Evolutionary conservation across 2,888 invertebrate species (phyloP).

Genomic region (Lepidonotus clava): DNA sequence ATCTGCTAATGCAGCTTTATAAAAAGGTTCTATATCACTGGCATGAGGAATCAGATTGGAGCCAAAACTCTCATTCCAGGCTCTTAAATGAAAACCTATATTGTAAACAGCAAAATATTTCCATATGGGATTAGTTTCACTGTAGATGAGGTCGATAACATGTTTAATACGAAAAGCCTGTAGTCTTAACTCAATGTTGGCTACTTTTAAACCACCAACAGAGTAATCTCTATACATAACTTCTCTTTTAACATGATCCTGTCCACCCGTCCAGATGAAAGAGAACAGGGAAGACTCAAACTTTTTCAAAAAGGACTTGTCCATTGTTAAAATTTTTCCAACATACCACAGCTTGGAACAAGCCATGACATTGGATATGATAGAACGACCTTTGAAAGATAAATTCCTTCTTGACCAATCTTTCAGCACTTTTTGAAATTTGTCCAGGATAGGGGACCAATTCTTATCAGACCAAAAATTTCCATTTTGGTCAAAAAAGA

Average conservation of each 20-base stretch:
- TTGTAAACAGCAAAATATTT: not conserved
- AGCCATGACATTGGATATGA: not conserved
- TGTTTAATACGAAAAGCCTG: not conserved
- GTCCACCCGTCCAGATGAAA: not conserved
- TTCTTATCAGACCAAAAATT: not conserved
- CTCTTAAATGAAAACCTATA: not conserved
- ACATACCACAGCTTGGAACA: slow-evolving; percentile 17
- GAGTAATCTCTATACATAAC: not conserved
- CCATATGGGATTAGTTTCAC: not conserved
- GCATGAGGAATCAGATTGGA: not conserved
- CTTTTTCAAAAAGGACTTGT: not conserved
- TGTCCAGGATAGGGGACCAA: not conserved
- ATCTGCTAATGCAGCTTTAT: not conserved
- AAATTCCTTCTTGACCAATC: not conserved
- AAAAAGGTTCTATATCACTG: not conserved
- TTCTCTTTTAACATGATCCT: not conserved
- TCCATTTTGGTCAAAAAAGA: not conserved
- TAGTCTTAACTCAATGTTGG: not conserved
- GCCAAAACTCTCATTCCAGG: not conserved
- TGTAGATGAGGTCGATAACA: not conserved
- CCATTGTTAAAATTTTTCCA: not conserved
- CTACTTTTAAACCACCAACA: not conserved
- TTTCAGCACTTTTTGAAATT: not conserved
- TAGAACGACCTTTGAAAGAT: not conserved
- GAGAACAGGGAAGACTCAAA: not conserved